These are phyloP conservation scores for Ypsolopha scabrella DNA, from an alignment of 2,888 invertebrate species.

Conservation along the genomic window DNA sequence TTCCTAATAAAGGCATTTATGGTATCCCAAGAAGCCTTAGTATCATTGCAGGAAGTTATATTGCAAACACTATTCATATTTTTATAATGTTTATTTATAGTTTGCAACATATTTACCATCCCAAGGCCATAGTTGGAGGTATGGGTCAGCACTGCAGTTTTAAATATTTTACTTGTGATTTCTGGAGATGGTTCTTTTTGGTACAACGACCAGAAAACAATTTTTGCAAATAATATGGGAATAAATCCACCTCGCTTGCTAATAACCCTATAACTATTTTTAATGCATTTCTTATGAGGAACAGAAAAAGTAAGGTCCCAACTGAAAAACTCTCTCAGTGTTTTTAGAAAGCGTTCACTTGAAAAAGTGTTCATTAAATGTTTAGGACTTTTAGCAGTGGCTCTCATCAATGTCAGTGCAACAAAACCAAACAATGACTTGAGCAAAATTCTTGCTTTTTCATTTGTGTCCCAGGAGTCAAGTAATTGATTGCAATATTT, in stretches of 20 bases:
- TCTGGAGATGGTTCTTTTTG: neutral
- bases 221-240: constrained; percentile 16
- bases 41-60: neutral
- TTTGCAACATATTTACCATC: constrained; percentile 5
- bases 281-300: constrained; percentile 9
- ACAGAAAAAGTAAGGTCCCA: neutral
- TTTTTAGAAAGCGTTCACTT: neutral
- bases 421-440: constrained; percentile 16
- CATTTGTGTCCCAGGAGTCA: constrained; percentile 11
- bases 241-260: constrained; percentile 7
- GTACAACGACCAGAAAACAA: constrained; percentile 13
- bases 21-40: neutral
- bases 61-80: neutral
- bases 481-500: constrained; percentile 12
- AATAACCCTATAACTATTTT: constrained; percentile 12
- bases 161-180: neutral
- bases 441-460: constrained; percentile 8
- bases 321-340: neutral
- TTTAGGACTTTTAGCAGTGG: constrained; percentile 12
- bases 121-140: constrained; percentile 14
- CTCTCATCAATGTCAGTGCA: constrained; percentile 14
- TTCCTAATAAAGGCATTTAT: neutral
- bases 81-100: neutral
- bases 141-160: constrained; percentile 12
- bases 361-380: constrained; percentile 9